Conservation (phyloP, 2,888 invertebrate species). For the Euzophera pinguis region DNA sequence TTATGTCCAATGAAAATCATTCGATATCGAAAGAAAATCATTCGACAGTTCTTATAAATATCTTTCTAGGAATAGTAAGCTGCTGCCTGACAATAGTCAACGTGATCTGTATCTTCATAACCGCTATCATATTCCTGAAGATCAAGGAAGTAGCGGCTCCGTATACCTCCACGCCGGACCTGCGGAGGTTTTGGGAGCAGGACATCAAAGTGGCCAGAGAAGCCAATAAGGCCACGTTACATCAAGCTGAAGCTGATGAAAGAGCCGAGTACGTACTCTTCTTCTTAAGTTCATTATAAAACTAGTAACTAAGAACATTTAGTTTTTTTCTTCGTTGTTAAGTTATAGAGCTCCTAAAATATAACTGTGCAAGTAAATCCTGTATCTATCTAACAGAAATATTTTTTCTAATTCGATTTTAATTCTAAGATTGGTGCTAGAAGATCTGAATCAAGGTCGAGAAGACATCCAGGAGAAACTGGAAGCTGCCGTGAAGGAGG, state of each 20-base stretch:
- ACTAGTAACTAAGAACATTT: too few species aligned
- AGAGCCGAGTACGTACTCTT: conserved; percentile 54
- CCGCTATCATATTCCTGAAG: conserved; percentile 89
- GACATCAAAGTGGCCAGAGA: conserved; percentile 88
- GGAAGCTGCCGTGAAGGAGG: conserved; percentile 83
- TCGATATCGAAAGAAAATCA: too few species aligned
- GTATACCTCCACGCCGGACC: conserved; percentile 86
- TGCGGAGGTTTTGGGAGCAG: conserved; percentile 89
- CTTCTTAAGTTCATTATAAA: too few species aligned
- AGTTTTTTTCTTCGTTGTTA: too few species aligned
- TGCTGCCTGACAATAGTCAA: conserved; percentile 89
- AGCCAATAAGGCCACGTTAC: conserved; percentile 81
- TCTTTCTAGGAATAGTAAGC: conserved; percentile 82
- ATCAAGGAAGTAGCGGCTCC: conserved; percentile 92
- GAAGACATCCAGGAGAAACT: conserved; percentile 80
- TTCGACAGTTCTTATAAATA: neutral
- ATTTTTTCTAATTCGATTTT: neutral
- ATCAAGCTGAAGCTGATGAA: conserved; percentile 77
- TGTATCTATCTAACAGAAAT: too few species aligned
- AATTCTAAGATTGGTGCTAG: conserved; percentile 68
- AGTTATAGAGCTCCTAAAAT: too few species aligned
- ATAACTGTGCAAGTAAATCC: too few species aligned
- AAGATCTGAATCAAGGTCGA: conserved; percentile 58
- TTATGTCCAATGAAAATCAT: too few species aligned
- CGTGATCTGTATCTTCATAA: conserved; percentile 90